Percentiles rank a stretch among this genome's conserved stretches.
These are phyloP conservation scores for Meloidogyne hapla DNA, from an alignment of 1,140 invertebrate species.

Conservation along the genomic window DNA sequence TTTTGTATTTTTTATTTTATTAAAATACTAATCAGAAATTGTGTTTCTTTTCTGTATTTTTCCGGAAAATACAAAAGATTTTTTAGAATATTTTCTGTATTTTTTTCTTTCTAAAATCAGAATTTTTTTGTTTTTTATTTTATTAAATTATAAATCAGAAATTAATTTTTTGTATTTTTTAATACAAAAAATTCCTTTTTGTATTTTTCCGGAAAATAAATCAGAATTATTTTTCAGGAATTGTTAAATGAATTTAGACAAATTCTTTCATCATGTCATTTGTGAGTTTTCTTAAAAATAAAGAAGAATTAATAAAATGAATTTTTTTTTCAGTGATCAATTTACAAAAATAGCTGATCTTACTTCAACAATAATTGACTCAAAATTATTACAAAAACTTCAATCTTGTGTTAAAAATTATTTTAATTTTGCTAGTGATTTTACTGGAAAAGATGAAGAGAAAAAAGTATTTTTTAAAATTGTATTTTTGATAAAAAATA, in stretches of 20 bases:
- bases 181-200: no score
- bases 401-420: not conserved
- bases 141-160: no score
- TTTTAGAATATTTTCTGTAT: no score
- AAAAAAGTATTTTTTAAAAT: not conserved
- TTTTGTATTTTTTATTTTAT: no score
- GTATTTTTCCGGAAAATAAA: not conserved
- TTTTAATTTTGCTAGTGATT: not conserved
- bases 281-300: not conserved
- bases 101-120: not conserved
- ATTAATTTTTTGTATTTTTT: no score
- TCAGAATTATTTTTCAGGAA: not conserved
- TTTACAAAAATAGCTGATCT: conserved; percentile 31
- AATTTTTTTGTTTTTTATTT: not conserved
- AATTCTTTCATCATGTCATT: conserved; percentile 18
- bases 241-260: conserved; percentile 18
- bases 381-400: not conserved
- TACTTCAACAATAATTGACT: not conserved
- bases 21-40: no score
- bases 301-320: not conserved
- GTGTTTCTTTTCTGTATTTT: no score
- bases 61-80: no score
- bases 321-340: conserved; percentile 26
- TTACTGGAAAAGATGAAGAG: not conserved
- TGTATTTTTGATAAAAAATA: not conserved